These are phyloP conservation scores for Bombus soroeensis DNA, from an alignment of 1,140 invertebrate genomes.

Conservation along the genomic window DNA sequence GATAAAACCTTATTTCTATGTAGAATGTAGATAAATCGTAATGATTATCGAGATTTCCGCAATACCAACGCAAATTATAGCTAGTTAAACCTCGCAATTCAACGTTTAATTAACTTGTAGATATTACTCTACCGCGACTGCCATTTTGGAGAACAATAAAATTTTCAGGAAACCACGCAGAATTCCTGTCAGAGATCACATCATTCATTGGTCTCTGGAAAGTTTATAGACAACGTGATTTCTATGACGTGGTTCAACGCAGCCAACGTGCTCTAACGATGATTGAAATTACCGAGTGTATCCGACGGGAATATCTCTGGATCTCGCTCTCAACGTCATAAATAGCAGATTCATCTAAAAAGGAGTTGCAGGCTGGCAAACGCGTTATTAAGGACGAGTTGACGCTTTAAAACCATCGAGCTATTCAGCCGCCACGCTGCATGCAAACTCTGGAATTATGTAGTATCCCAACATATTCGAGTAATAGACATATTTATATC, in stretches of 20 bases:
- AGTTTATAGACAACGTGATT: conserved; percentile 47
- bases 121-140: background rate
- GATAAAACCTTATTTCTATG: no score
- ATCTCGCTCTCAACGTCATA: conserved; percentile 34
- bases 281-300: conserved; percentile 60
- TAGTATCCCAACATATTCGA: background rate
- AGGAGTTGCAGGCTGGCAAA: conserved; percentile 21
- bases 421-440: background rate
- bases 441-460: background rate
- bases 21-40: no score
- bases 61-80: background rate
- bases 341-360: conserved; percentile 51
- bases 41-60: no score
- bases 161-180: background rate
- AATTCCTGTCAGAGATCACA: background rate
- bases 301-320: conserved; percentile 42
- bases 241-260: conserved; percentile 31
- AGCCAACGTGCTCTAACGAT: conserved; percentile 44
- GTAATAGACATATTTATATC: background rate
- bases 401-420: conserved; percentile 31
- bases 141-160: background rate
- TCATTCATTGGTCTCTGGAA: background rate
- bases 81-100: background rate
- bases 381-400: conserved; percentile 57
- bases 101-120: conserved; percentile 20